A percentile compares a stretch with the other conserved stretches of the same genome.
These are phyloP conservation scores for Alviniconcha strummeri DNA, from an alignment of 2,888 invertebrate genomes.

Conservation along the genomic window DNA sequence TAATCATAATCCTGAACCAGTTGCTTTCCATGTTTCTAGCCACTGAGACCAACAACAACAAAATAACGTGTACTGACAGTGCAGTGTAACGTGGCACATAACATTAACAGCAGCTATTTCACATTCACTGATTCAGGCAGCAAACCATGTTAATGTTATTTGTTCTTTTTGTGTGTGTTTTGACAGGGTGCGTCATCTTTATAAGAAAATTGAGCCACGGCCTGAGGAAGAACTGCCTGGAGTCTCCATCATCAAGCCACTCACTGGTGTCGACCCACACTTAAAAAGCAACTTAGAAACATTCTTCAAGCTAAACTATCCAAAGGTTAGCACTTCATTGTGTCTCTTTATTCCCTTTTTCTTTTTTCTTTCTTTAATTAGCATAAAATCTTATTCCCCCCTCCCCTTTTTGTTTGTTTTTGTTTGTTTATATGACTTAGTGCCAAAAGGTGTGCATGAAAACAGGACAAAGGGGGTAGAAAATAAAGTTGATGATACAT, in stretches of 20 bases:
- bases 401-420: background rate
- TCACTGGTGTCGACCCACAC: slow-evolving; percentile 67
- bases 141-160: too few relatives aligned
- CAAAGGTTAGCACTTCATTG: slow-evolving; percentile 52
- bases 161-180: too few relatives aligned
- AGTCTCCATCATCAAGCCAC: slow-evolving; percentile 66
- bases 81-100: too few relatives aligned
- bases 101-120: too few relatives aligned
- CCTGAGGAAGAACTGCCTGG: slow-evolving; percentile 64
- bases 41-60: too few relatives aligned
- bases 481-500: too few relatives aligned
- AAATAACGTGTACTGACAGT: too few relatives aligned
- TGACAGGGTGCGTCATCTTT: slow-evolving; percentile 60
- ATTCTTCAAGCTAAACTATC: slow-evolving; percentile 64
- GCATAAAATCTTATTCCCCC: background rate
- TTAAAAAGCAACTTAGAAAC: slow-evolving; percentile 66
- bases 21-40: too few relatives aligned
- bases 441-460: too few relatives aligned
- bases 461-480: too few relatives aligned
- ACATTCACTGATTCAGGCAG: too few relatives aligned
- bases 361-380: background rate
- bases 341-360: background rate
- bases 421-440: background rate
- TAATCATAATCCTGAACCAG: too few relatives aligned
- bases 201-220: slow-evolving; percentile 53